Base-by-base conservation (phyloP, 1,140 invertebrate species). In the Popillia japonica region DNA sequence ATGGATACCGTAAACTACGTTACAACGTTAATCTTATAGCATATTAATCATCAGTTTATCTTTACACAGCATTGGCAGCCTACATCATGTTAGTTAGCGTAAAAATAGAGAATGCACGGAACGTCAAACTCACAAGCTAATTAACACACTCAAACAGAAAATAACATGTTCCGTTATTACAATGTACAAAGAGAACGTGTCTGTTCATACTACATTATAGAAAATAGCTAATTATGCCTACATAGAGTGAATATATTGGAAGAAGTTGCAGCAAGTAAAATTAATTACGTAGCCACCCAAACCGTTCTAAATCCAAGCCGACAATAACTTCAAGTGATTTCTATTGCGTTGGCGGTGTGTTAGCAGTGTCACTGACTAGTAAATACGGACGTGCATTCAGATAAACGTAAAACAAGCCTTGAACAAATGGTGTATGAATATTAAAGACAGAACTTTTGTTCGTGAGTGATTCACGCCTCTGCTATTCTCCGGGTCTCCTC, bases 351-450 rank as follows among this genome's bases (percentile, higher is more conserved):
- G 27, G 48, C 44, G 44, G 44, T n/a, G 11, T 48, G 17, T 73
- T 27, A 73, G 72, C 20, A 34, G n/a, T 42, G 10, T 42, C 72
- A 74, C 40, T 74, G 72, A 74, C 14, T 17, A 74, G 40, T 40
- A 34, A 68, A 68, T 74, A 74, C 17, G 17, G 7, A 34, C 72
- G 22, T 17, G 41, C 40, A 68, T 68, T 68, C 61, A 68, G 61
- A 68, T 68, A 68, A 10, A 68, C 61, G 22, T 34, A 68, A 68
- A 68, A 68, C 61, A 68, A 22, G 79, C 79, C 81, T 82, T 77
- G 78, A 80, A 80, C 78, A 82, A 83, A 83, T 83, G 78, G 81
- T 79, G 82, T 83, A 83, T 83, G 82, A 83, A 83, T 83, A 82
- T 83, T 83, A 82, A 83, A 82, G 76, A 48, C 68, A 23, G 22